Evolutionary conservation across 2,888 invertebrate genomes (phyloP), one percentile per base, ranked within the genome.

Genomic region (Habroteleia sp.): DNA sequence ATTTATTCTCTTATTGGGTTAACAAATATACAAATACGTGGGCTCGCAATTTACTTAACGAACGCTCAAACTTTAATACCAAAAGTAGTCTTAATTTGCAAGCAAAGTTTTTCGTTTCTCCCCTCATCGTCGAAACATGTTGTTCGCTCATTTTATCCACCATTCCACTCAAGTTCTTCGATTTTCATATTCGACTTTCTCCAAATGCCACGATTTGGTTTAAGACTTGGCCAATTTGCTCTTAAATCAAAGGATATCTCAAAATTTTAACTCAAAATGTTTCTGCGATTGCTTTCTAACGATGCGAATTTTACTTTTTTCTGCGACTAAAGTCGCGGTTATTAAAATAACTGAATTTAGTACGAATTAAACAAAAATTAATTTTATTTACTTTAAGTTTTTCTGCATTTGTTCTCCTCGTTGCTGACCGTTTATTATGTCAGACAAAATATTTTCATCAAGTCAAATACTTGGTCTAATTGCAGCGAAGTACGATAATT

Each of bases 1-100:
- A 66, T 46, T 66, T 56, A 66, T 66, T 39, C 31, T 48, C 39
- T 56, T 66, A 56, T 56, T 56, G 6, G 31, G 14, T 48, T 56
- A 66, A 56, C 39, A 54, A 56, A 66, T 56, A 56, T 16, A 56
- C 39, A 66, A 56, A 66, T 54, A 65, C 44, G 20, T 6, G 33
- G n/a, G 10, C 4, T 37, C 6, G 7, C 44, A 65, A 54, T 44
- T 52, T 54, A 46, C 44, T 54, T 65, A 37, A 65, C 16, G 52
- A 54, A 35, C 17, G 17, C 6, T 8, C 10, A 20, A 54, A 54
- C 33, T 54, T 52, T 54, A 8, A n/a, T 27, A 2, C 31, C 10
- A 25, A 50, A 63, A 50, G 41, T 29, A 6, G n/a, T 3, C 60
- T n/a, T 8, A 44, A 37, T 46, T 60, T 37, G 11, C 1, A 20